These are phyloP conservation scores for Myioborus melanocephalus DNA, from an alignment of 2,797 vertebrate species.

Conservation along the genomic window DNA sequence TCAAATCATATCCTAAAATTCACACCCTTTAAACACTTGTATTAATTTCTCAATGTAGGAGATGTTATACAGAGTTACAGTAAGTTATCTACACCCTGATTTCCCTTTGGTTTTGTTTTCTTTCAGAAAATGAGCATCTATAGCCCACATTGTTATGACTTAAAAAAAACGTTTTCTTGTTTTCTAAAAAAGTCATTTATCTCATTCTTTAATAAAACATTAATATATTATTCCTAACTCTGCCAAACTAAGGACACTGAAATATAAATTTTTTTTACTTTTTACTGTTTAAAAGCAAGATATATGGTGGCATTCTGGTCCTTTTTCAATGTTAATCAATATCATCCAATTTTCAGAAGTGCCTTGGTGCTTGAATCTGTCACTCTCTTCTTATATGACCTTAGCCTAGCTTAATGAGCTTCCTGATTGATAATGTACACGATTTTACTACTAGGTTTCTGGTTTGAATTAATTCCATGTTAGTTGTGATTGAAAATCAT, in stretches of 20 bases:
- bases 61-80: background rate
- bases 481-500: background rate
- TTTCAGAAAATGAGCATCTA: background rate
- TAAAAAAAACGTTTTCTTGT: background rate
- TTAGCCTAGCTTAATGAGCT: background rate
- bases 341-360: background rate
- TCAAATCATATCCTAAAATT: background rate
- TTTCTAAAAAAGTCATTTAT: background rate
- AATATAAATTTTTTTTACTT: background rate
- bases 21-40: background rate
- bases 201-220: background rate
- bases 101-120: background rate
- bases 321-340: background rate
- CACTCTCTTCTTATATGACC: background rate
- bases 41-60: background rate
- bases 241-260: background rate
- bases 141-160: background rate
- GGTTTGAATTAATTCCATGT: background rate
- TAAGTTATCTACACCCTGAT: background rate
- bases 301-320: background rate
- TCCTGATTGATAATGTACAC: background rate
- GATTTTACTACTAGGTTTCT: background rate
- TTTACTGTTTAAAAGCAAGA: background rate
- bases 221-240: background rate
- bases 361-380: background rate